A percentile compares a stretch with the other conserved stretches of the same genome.
phyloP scores from a whole-genome alignment of 2,888 invertebrate species.

The Ichneumoninae sp. region DNA sequence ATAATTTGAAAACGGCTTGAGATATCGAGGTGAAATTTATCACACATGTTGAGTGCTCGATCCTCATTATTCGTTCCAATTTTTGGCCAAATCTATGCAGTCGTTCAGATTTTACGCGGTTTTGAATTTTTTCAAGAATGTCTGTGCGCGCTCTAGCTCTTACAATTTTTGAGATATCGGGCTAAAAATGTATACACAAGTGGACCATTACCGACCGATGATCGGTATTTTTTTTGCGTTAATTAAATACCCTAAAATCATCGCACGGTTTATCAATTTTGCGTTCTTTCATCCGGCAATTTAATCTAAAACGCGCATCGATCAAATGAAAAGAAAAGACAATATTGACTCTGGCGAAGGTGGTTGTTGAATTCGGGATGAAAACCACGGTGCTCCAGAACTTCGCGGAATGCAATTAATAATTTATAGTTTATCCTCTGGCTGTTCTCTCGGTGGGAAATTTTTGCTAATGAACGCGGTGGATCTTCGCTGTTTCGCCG shows the following conservation, averaged over 20 bases:
- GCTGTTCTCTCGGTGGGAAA: background rate
- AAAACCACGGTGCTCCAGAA: background rate
- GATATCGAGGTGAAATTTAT: no score
- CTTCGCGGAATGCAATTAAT: background rate
- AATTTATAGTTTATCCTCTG: background rate
- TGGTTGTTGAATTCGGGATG: background rate
- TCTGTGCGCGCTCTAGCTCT: no score
- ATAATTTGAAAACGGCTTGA: no score
- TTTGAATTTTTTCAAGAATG: no score
- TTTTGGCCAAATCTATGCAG: no score
- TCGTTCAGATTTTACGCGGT: background rate
- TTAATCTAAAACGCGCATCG: background rate
- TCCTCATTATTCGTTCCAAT: no score
- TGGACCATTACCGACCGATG: no score
- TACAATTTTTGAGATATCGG: no score
- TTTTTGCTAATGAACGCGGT: background rate
- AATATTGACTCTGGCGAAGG: background rate
- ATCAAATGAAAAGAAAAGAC: background rate
- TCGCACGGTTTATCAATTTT: background rate
- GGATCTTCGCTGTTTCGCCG: background rate
- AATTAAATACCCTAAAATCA: conserved; percentile 14
- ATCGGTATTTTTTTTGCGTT: conserved; percentile 45
- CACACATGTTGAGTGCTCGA: no score
- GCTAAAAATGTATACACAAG: no score
- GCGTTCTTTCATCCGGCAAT: background rate